Base-by-base conservation (phyloP, 37 sponge, comb jelly and placozoan genomes). In the Diacarnus erythraeanus region DNA sequence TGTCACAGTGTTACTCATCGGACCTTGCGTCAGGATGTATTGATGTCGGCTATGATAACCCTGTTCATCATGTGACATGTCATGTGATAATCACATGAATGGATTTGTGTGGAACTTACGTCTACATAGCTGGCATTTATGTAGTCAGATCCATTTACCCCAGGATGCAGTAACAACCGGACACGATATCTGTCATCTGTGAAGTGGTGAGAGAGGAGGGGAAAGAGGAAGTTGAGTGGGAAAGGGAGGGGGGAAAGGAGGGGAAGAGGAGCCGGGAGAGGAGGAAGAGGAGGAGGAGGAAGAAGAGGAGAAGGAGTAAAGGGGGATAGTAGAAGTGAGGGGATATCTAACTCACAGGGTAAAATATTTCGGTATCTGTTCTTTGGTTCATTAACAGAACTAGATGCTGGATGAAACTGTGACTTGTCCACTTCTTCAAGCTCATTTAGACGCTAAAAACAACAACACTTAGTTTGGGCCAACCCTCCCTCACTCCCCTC, bases 21-120 rank as follows among this genome's bases (percentile, higher is more conserved):
- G 92, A 21, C 94, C 91, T 64, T 89, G 91, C 2, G 92, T 83
- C 41, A 93, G 44, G 23, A 93, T 90, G 77, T 87, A 93, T 84
- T 86, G 87, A 41, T 90, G 89, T 0, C 88, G 76, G 1, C 64
- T 59, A 27, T 85, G 84, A 38, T 93, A 90, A 0, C 94, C 94
- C 94, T 93, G 70, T 63, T 63, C n/a, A 63, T 23, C 64, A 30
- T 63, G 30, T 27, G 64, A 63, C 18, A n/a, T 47, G 51, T 47
- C 51, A 47, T 47, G 51, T 47, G 51, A 47, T 47, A 15, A 12
- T 63, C 69, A n/a, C n/a, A n/a, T n/a, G n/a, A n/a, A n/a, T n/a
- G n/a, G n/a, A n/a, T n/a, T n/a, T n/a, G n/a, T 20, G 15, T 21
- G 10, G 9, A 0, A 69, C 90, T 79, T 54, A 89, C 91, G 66